phyloP scores from a whole-genome alignment of 2,113 vertebrate genomes.

The Calcarius ornatus region DNA sequence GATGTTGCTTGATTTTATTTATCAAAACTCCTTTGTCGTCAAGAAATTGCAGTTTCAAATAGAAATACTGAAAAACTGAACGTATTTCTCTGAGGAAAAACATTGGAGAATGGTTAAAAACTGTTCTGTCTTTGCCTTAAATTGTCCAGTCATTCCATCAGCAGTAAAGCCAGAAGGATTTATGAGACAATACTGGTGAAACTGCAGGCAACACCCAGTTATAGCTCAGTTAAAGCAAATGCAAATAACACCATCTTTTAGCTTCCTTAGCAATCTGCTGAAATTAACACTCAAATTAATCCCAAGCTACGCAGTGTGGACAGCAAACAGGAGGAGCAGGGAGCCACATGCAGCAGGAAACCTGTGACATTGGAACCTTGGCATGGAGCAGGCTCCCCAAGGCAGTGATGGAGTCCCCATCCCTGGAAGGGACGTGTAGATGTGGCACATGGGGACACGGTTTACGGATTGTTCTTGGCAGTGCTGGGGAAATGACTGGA shows the following conservation, averaged over 20 bases:
- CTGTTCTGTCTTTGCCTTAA: not conserved
- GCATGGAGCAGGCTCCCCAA: not conserved
- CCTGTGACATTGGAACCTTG: not conserved
- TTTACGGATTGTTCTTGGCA: not conserved
- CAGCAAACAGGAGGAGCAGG: not conserved
- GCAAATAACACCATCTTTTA: not conserved
- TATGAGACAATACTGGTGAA: not conserved
- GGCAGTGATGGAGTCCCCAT: not conserved
- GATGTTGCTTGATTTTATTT: not conserved
- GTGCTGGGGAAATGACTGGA: not conserved
- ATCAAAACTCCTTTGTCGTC: not conserved
- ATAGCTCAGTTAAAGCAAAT: not conserved
- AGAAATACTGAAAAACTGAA: not conserved
- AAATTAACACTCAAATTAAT: not conserved
- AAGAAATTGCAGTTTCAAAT: not conserved
- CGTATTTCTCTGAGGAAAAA: not conserved
- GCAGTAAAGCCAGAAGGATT: not conserved
- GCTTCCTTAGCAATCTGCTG: not conserved
- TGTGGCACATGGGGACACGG: not conserved
- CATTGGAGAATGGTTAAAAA: not conserved
- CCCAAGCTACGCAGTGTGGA: no score
- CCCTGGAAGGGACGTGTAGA: accelerated
- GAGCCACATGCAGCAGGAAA: not conserved
- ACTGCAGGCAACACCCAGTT: not conserved
- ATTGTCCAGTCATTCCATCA: not conserved